phyloP scores from a whole-genome alignment of 2,888 invertebrate genomes.

The Platypus cylindrus region DNA sequence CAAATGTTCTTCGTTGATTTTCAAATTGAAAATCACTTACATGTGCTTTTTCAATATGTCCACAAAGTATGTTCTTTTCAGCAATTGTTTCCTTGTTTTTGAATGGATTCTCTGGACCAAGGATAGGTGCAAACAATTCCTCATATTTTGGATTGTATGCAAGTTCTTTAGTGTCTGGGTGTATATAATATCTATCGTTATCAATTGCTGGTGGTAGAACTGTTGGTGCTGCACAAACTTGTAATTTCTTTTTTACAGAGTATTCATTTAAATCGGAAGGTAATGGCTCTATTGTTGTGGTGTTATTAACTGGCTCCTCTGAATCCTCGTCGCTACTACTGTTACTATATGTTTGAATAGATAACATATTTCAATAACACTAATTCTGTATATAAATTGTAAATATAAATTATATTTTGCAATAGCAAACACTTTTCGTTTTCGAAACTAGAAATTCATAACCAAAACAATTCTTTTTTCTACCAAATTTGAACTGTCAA shows the following conservation, averaged over 20 bases:
- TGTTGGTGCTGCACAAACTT: slow-evolving; percentile 70
- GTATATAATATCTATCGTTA: slow-evolving; percentile 57
- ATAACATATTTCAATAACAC: slow-evolving; percentile 56
- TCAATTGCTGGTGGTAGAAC: slow-evolving; percentile 69
- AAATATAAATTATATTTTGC: too few species aligned
- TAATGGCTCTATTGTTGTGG: slow-evolving; percentile 3
- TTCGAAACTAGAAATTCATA: too few species aligned
- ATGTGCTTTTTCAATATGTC: slow-evolving; percentile 89
- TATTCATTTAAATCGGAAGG: slow-evolving; percentile 39
- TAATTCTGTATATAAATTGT: too few species aligned
- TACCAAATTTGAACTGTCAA: too few species aligned
- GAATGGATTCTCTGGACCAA: slow-evolving; percentile 89
- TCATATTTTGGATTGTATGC: slow-evolving; percentile 88
- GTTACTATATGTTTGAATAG: slow-evolving; percentile 61
- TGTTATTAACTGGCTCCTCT: slow-evolving; percentile 1
- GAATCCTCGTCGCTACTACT: slow-evolving; percentile 53
- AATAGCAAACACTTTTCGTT: too few species aligned
- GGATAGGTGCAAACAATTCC: slow-evolving; percentile 81
- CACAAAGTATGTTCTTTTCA: slow-evolving; percentile 74
- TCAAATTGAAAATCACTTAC: slow-evolving; percentile 96
- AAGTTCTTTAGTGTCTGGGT: slow-evolving; percentile 71
- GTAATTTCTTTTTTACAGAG: slow-evolving; percentile 50
- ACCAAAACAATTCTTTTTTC: too few species aligned
- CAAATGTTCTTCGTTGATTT: slow-evolving; percentile 87
- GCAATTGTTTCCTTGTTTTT: slow-evolving; percentile 83